A percentile compares a stretch with the other conserved stretches of the same genome.
Conservation (phyloP, 30 jellyfish, hydroid and myxozoan genomes). For the Rhopilema esculentum region DNA sequence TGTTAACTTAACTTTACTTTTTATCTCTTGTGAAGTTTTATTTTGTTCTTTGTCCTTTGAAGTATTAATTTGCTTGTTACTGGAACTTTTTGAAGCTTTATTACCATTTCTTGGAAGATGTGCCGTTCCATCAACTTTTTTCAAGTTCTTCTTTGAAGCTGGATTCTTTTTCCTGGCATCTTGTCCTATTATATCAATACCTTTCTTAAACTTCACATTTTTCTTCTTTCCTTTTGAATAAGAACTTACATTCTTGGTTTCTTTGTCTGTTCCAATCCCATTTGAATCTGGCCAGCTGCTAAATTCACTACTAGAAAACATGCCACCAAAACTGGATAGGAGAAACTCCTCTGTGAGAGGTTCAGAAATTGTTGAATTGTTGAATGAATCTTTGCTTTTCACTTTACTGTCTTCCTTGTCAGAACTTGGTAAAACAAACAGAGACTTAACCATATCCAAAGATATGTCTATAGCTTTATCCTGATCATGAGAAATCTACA, state of each 20-base stretch:
- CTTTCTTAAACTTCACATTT: background rate
- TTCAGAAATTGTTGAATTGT: background rate
- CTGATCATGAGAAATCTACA: too few relatives aligned
- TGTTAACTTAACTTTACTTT: background rate
- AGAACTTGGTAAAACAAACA: background rate
- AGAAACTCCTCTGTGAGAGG: background rate
- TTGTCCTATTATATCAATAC: background rate
- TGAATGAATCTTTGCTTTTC: background rate
- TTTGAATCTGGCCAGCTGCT: background rate
- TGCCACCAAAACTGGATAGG: conserved; percentile 22
- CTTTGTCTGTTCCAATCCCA: background rate
- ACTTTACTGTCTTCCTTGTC: background rate
- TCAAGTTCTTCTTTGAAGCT: too few relatives aligned
- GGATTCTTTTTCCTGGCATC: too few relatives aligned
- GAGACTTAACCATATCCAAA: too few relatives aligned
- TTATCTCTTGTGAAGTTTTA: background rate
- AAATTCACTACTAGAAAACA: background rate
- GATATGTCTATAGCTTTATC: too few relatives aligned
- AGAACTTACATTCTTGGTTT: background rate
- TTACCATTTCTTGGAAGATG: too few relatives aligned
- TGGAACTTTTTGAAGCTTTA: too few relatives aligned
- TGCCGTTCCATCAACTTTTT: too few relatives aligned
- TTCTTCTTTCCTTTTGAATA: background rate
- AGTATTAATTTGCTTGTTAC: too few relatives aligned
- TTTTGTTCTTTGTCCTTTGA: too few relatives aligned